These are phyloP conservation scores for Andrena minutula DNA, from an alignment of 2,888 invertebrate species.

Conservation along the genomic window DNA sequence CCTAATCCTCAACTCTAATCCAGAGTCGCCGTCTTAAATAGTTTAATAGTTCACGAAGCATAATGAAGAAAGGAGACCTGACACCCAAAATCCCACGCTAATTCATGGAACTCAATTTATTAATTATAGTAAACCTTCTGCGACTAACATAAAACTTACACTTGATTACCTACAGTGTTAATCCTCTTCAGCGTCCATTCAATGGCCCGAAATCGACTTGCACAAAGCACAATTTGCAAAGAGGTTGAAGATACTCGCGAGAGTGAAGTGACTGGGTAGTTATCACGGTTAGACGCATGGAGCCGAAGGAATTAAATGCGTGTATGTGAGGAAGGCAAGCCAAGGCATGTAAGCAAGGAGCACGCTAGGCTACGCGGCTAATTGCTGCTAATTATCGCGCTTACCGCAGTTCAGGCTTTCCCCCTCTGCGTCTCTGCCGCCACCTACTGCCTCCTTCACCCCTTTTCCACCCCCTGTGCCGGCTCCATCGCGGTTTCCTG, in stretches of 20 bases:
- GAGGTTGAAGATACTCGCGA: slow-evolving; percentile 10
- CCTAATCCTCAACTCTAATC: too few relatives aligned
- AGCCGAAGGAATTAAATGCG: slow-evolving; percentile 44
- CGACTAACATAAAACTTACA: background rate
- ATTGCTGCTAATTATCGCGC: slow-evolving; percentile 84
- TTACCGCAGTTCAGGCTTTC: slow-evolving; percentile 77
- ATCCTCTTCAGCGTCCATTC: background rate
- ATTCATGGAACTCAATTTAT: too few relatives aligned
- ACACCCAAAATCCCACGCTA: too few relatives aligned
- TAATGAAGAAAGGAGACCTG: too few relatives aligned
- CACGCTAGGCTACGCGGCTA: slow-evolving; percentile 78
- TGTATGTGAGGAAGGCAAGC: slow-evolving; percentile 63
- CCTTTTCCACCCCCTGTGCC: slow-evolving; percentile 24
- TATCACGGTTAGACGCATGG: slow-evolving; percentile 22
- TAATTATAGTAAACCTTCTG: background rate
- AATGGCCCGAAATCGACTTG: background rate
- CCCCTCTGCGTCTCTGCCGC: slow-evolving; percentile 43
- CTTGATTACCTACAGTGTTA: background rate
- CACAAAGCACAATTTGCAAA: background rate
- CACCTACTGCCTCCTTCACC: slow-evolving; percentile 28
- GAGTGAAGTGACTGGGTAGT: background rate
- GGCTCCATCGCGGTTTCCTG: slow-evolving; percentile 14
- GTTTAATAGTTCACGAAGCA: too few relatives aligned
- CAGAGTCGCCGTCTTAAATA: too few relatives aligned
- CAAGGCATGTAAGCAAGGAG: slow-evolving; percentile 75